A percentile compares a stretch with the other conserved stretches of the same genome.
These are phyloP conservation scores for Corella eumyota DNA, from an alignment of 23 tunicate genomes.

Conservation along the genomic window DNA sequence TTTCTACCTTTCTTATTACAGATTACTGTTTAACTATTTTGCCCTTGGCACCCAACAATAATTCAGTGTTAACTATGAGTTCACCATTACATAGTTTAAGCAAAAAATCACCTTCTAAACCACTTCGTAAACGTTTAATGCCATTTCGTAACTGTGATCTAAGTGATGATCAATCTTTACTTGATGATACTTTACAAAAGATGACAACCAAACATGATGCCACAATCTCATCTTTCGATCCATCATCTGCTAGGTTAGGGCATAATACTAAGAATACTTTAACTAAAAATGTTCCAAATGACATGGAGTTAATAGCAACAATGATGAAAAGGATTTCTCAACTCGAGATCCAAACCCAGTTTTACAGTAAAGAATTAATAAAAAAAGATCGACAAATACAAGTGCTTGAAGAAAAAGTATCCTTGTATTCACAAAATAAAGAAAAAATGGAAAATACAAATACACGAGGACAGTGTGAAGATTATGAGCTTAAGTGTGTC, in stretches of 20 bases:
- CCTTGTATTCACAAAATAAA: slow-evolving; percentile 15
- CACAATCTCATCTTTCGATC: slow-evolving; percentile 3
- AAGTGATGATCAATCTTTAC: slow-evolving; percentile 12
- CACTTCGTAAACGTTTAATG: too few relatives aligned
- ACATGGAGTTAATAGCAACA: slow-evolving; percentile 47
- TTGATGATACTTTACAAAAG: slow-evolving; percentile 19
- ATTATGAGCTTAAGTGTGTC: slow-evolving; percentile 68
- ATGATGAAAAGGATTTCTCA: slow-evolving; percentile 80
- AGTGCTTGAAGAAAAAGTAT: slow-evolving; percentile 59
- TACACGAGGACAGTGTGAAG: slow-evolving; percentile 16
- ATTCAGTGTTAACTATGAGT: slow-evolving; percentile 36
- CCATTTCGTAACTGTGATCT: slow-evolving; percentile 46
- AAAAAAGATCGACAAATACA: slow-evolving; percentile 63
- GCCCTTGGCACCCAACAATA: too few relatives aligned
- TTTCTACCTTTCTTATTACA: too few relatives aligned
- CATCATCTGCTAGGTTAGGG: too few relatives aligned
- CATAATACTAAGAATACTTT: too few relatives aligned
- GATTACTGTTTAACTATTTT: too few relatives aligned
- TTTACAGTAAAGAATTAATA: slow-evolving; percentile 47
- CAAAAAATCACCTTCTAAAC: too few relatives aligned
- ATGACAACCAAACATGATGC: neutral
- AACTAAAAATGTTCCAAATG: slow-evolving; percentile 50
- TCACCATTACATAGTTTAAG: slow-evolving; percentile 68
- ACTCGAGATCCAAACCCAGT: slow-evolving; percentile 48
- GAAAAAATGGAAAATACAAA: slow-evolving; percentile 8